These are phyloP conservation scores for Falco cherrug DNA, from an alignment of 2,797 vertebrate genomes.

Conservation along the genomic window DNA sequence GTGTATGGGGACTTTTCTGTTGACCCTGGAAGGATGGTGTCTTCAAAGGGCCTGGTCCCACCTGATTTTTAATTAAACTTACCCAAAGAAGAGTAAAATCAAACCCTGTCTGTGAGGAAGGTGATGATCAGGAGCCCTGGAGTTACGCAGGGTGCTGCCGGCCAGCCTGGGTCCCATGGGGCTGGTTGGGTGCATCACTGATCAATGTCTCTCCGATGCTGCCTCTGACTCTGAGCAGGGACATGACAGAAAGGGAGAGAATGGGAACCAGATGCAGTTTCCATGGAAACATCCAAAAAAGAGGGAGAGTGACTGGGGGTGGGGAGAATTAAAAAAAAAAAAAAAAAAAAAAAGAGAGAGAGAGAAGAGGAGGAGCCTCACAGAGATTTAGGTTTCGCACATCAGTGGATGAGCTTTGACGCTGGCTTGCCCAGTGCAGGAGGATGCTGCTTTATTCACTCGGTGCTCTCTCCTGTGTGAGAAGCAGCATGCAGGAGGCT, in stretches of 20 bases:
- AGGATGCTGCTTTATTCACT: not conserved
- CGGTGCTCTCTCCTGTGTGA: not conserved
- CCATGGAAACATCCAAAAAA: slow-evolving; percentile 78
- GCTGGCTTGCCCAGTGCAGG: slow-evolving; percentile 1
- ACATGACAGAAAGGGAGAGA: slow-evolving; percentile 66
- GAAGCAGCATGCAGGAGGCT: not conserved
- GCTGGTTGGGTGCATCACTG: slow-evolving; percentile 66
- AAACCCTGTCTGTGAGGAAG: slow-evolving; percentile 19
- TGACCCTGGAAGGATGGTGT: not conserved
- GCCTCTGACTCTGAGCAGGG: slow-evolving; percentile 66
- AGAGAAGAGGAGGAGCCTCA: not conserved
- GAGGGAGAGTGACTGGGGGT: slow-evolving; percentile 21
- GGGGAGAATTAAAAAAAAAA: not conserved
- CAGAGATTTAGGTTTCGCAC: slow-evolving; percentile 53
- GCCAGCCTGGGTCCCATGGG: slow-evolving; percentile 26
- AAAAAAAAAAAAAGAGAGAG: not conserved
- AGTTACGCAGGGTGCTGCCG: not conserved
- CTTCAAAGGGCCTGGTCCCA: not conserved
- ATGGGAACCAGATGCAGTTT: slow-evolving; percentile 76
- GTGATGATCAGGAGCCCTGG: slow-evolving; percentile 3
- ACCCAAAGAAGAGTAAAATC: slow-evolving; percentile 1
- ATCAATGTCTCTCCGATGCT: slow-evolving; percentile 68
- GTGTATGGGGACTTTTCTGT: not conserved
- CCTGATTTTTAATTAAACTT: slow-evolving; percentile 63
- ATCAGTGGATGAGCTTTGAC: slow-evolving; percentile 58